Evolutionary conservation across 2,113 vertebrate genomes (phyloP).

Genomic region (Condylura cristata): DNA sequence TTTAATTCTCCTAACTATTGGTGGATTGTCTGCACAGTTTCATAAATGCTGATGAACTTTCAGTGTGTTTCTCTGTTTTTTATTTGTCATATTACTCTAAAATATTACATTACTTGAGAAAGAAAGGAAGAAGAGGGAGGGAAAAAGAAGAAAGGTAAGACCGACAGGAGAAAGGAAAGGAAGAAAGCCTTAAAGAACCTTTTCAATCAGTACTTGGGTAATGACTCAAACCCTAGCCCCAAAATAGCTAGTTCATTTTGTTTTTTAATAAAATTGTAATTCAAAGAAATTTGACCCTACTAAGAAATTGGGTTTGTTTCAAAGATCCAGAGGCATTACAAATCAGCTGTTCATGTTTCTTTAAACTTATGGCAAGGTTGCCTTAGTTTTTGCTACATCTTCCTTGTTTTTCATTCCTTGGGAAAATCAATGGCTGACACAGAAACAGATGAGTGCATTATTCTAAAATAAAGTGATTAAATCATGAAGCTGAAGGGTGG

Average conservation of each 20-base stretch:
- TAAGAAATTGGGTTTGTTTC: conserved; percentile 69
- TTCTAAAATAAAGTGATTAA: conserved; percentile 68
- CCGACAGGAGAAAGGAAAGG: neutral
- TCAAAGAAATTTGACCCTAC: conserved; percentile 73
- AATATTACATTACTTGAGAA: neutral
- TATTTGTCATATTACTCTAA: neutral
- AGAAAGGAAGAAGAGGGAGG: neutral
- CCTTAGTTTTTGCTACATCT: conserved; percentile 87
- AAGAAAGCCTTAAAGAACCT: neutral
- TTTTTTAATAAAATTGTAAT: conserved; percentile 78
- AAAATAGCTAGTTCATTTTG: conserved; percentile 75
- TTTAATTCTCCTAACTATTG: neutral
- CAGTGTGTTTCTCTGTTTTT: neutral
- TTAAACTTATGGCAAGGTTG: conserved; percentile 85
- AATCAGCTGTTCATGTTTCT: conserved; percentile 82
- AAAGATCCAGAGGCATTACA: conserved; percentile 78
- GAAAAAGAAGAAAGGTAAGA: neutral
- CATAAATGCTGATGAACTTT: neutral
- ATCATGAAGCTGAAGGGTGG: neutral
- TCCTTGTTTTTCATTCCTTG: conserved; percentile 80
- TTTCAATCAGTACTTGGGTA: conserved; percentile 32
- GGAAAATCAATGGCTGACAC: conserved; percentile 64
- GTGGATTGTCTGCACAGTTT: neutral
- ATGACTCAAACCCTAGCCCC: conserved; percentile 58
- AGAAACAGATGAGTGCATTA: conserved; percentile 56